Base-by-base conservation (phyloP, 2,888 invertebrate genomes). In the Lochmaea crataegi region DNA sequence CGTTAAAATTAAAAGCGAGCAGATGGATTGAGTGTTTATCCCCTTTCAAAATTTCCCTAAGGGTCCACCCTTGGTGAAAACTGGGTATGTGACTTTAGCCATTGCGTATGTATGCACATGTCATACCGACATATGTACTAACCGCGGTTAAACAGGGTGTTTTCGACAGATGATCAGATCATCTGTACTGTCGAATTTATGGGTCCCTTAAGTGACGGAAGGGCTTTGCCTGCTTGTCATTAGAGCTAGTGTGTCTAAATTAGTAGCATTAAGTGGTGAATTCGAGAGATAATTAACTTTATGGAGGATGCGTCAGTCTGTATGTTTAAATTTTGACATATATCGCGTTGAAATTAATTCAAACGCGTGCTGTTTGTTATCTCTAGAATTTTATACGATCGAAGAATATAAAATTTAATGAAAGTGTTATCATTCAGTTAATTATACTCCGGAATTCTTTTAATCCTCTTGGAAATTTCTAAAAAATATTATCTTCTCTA, bases 151-250 rank as follows among this genome's bases (percentile, higher is more conserved):
- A 76, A 74, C 72, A 69, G 76, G 76, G 75, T 73, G 72, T 75
- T 79, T 78, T 74, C 77, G 77, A 77, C 81, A 81, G 81, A 81
- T 80, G 80, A 81, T 79, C 78, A 76, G 75, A 78, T 80, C 80
- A 81, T 81, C 79, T 79, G 80, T 74, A 75, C 73, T 71, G 58
- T 42, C 72, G 72, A 74, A 74, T 75, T 77, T 77, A 75, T 73
- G 68, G 65, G 72, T 57, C 71, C 75, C 74, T 65, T 32, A 71
- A 71, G 68, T 32, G 42, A 41, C 57, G 53, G 71, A 60, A 64
- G 60, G 65, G 68, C 66, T 45, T 45, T 42, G 61, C 61, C 57
- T 16, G 65, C 51, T 68, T 69, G 72, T 76, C 71, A 77, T 77
- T 77, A 75, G 61, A 68, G 32, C 68, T 57, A 61, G 61, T 72